These are phyloP conservation scores for Amazona vittata DNA, from an alignment of 2,113 vertebrate species.

Conservation along the genomic window DNA sequence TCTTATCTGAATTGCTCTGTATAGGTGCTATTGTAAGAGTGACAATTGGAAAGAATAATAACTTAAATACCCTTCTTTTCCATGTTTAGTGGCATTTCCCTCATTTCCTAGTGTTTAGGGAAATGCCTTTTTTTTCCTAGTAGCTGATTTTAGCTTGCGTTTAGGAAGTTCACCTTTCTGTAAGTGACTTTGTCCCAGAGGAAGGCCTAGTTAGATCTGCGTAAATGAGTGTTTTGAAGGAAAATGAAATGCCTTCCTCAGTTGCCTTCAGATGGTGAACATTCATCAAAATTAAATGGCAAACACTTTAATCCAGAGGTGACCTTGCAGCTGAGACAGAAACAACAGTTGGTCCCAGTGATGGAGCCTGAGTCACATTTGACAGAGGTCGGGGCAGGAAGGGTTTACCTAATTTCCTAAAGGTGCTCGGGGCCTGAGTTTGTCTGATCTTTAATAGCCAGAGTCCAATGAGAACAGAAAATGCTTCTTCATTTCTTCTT, in stretches of 20 bases:
- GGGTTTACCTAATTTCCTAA: constrained; percentile 17
- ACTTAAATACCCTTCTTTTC: neutral
- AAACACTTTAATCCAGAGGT: constrained; percentile 20
- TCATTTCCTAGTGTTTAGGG: neutral
- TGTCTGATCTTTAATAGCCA: neutral
- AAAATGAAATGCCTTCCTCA: neutral
- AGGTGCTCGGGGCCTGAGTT: neutral
- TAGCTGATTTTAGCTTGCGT: neutral
- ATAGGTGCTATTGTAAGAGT: neutral
- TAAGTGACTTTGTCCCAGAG: neutral
- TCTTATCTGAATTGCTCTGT: neutral
- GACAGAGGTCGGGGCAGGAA: neutral
- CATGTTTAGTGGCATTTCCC: neutral
- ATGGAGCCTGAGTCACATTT: neutral
- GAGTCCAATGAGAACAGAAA: neutral
- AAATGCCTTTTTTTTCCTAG: neutral
- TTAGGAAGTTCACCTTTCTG: neutral
- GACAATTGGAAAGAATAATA: neutral
- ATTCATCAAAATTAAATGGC: neutral
- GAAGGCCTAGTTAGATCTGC: neutral
- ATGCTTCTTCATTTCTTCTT: neutral
- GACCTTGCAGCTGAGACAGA: constrained; percentile 46
- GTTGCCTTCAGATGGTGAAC: neutral
- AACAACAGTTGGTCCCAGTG: neutral
- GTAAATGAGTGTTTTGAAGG: neutral